Percentiles rank a stretch among this genome's conserved stretches.
Conservation (phyloP, 2,113 vertebrate species). For the Connochaetes taurinus region DNA sequence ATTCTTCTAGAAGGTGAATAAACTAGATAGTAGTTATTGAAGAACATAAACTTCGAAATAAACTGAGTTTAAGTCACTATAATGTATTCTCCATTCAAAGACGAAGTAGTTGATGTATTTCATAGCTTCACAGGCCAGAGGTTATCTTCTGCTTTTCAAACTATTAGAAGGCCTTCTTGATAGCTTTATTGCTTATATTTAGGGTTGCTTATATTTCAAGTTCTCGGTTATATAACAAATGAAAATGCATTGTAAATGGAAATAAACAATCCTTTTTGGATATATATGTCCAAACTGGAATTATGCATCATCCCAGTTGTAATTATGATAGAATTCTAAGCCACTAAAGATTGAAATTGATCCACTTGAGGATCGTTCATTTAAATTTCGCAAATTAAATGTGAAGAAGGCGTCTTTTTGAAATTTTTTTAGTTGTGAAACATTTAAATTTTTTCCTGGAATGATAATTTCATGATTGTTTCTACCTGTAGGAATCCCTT, state of each 20-base stretch:
- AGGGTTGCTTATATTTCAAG: not conserved
- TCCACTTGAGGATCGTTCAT: not conserved
- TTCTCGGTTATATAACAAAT: not conserved
- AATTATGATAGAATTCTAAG: not conserved
- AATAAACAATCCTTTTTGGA: not conserved
- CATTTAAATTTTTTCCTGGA: not conserved
- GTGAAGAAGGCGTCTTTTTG: not conserved
- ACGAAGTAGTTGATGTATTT: not conserved
- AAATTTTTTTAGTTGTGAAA: not conserved
- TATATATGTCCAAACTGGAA: not conserved
- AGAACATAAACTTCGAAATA: not conserved
- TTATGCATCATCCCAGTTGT: not conserved
- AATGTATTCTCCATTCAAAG: not conserved
- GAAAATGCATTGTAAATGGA: not conserved
- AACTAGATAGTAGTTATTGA: not conserved
- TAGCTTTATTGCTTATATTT: not conserved
- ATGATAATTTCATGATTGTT: not conserved
- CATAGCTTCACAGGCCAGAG: not conserved
- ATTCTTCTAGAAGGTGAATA: constrained; percentile 15
- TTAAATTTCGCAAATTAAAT: constrained; percentile 1
- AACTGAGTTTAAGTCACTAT: not conserved
- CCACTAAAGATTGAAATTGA: constrained; percentile 1
- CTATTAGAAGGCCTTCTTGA: not conserved
- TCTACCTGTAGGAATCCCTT: not conserved
- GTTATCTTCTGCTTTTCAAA: not conserved